Evolutionary conservation across 1,140 invertebrate genomes (phyloP).

Genomic region (Sycobia sp.): DNA sequence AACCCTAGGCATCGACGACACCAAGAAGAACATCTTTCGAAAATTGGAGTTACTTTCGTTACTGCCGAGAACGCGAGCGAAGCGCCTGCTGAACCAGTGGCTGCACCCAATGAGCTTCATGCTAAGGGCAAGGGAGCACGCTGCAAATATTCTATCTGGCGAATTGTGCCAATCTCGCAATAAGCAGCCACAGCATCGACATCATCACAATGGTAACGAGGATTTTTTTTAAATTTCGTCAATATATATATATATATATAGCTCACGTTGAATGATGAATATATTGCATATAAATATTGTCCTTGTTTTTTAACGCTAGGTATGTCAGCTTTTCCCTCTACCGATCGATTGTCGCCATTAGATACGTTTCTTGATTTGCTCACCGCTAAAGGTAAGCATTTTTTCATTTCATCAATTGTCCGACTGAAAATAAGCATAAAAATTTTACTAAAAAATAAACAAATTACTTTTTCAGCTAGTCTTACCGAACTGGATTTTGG

Average conservation of each 20-base stretch:
- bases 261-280: background rate
- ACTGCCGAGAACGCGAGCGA: constrained; percentile 75
- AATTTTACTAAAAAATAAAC: constrained; percentile 12
- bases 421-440: background rate
- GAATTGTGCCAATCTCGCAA: constrained; percentile 58
- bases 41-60: constrained; percentile 77
- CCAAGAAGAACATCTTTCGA: constrained; percentile 66
- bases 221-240: constrained; percentile 17
- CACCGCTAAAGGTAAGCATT: constrained; percentile 72
- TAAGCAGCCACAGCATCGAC: constrained; percentile 51
- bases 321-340: constrained; percentile 72
- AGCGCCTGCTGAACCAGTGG: constrained; percentile 79
- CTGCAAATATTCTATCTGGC: constrained; percentile 76
- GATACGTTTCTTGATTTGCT: constrained; percentile 84
- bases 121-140: constrained; percentile 78
- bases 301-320: constrained; percentile 57
- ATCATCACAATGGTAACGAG: constrained; percentile 52
- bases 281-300: background rate
- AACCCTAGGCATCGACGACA: constrained; percentile 75
- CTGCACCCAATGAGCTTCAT: constrained; percentile 76
- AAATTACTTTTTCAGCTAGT: constrained; percentile 65
- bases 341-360: constrained; percentile 75
- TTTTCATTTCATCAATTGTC: constrained; percentile 5
- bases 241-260: background rate
- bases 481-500: constrained; percentile 81